These are phyloP conservation scores for Pogonocichla stellata DNA, from an alignment of 2,113 vertebrate species.

Conservation along the genomic window DNA sequence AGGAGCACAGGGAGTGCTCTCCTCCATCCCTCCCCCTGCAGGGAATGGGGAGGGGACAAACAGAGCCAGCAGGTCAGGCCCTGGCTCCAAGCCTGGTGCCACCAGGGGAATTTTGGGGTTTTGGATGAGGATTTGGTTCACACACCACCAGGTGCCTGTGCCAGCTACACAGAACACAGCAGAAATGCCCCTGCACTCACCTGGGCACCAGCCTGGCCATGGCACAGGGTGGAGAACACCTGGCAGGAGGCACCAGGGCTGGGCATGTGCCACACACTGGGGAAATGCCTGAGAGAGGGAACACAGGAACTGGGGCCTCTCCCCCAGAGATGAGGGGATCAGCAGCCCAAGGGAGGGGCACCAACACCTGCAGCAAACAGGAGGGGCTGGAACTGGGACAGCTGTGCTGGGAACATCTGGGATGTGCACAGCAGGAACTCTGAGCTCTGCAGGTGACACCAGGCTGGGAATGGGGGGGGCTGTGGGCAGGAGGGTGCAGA, in stretches of 20 bases:
- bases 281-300: neutral
- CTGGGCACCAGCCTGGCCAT: neutral
- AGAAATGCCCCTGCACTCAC: neutral
- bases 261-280: fast-evolving
- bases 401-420: fast-evolving
- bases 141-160: neutral
- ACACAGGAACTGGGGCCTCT: fast-evolving
- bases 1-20: neutral
- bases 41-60: neutral
- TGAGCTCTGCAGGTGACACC: neutral
- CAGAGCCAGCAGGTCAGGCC: neutral
- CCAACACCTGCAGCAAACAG: neutral
- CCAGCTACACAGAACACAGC: neutral
- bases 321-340: neutral
- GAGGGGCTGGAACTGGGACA: neutral
- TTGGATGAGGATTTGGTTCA: neutral
- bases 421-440: fast-evolving
- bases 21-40: fast-evolving
- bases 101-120: neutral
- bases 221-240: neutral
- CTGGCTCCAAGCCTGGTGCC: neutral
- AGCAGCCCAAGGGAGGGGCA: neutral
- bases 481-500: neutral
- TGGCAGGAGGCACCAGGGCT: fast-evolving
- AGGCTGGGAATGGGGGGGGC: neutral